These are phyloP conservation scores for Dysidea cf. avara DNA, from an alignment of 37 sponge, comb jelly and placozoan genomes.

Conservation along the genomic window DNA sequence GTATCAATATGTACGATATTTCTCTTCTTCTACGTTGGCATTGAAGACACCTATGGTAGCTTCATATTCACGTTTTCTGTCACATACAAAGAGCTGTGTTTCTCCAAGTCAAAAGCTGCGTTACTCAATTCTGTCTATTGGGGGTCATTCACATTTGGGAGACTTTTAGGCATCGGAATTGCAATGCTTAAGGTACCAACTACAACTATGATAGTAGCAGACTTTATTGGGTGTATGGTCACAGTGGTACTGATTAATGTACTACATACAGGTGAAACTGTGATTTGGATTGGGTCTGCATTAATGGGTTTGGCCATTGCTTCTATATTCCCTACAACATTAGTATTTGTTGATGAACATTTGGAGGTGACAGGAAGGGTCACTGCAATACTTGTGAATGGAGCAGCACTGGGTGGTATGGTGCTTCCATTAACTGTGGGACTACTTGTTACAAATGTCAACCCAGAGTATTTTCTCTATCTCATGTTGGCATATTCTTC, in stretches of 20 bases:
- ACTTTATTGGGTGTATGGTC: slow-evolving; percentile 36
- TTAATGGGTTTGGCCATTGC: too few relatives aligned
- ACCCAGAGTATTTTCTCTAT: too few relatives aligned
- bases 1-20: too few relatives aligned
- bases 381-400: too few relatives aligned
- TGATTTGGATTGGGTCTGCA: slow-evolving; percentile 44
- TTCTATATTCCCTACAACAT: too few relatives aligned
- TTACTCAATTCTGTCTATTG: slow-evolving; percentile 46
- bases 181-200: slow-evolving; percentile 34
- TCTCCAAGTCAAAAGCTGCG: slow-evolving; percentile 44
- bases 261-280: slow-evolving; percentile 4
- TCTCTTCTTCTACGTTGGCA: slow-evolving; percentile 48
- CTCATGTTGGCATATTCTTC: too few relatives aligned
- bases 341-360: too few relatives aligned
- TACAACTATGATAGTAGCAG: slow-evolving; percentile 29
- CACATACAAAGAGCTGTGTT: slow-evolving; percentile 24
- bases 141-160: slow-evolving; percentile 57
- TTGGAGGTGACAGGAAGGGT: too few relatives aligned
- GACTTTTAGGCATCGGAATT: slow-evolving; percentile 27
- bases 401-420: too few relatives aligned
- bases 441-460: too few relatives aligned
- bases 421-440: too few relatives aligned
- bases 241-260: slow-evolving; percentile 21
- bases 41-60: slow-evolving; percentile 51
- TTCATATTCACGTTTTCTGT: slow-evolving; percentile 60